These are phyloP conservation scores for Cyclina sinensis DNA, from an alignment of 1,140 invertebrate genomes.

Conservation along the genomic window DNA sequence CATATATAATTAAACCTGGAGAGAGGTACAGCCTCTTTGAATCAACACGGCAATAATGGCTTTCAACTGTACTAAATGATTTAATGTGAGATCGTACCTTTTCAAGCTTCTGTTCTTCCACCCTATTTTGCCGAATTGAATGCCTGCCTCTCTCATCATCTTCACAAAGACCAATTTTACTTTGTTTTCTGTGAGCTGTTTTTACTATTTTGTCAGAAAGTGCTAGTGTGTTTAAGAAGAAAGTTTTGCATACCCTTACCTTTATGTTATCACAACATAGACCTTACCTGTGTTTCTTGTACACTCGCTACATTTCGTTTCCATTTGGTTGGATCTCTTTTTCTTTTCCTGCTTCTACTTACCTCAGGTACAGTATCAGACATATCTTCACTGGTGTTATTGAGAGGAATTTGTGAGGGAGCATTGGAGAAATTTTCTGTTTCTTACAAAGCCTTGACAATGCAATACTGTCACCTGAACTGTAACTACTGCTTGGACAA, in stretches of 20 bases:
- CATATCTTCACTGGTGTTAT: not conserved
- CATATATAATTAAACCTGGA: not conserved
- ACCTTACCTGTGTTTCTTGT: not conserved
- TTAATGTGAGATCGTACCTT: conserved; percentile 29
- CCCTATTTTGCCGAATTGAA: not conserved
- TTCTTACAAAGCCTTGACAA: not conserved
- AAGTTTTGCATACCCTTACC: conserved; percentile 38
- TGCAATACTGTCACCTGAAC: not conserved
- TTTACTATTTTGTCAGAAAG: conserved; percentile 3
- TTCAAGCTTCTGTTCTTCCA: not conserved
- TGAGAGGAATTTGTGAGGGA: not conserved
- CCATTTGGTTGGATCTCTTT: not conserved
- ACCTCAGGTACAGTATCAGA: not conserved
- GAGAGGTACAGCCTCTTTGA: conserved; percentile 31
- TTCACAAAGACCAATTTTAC: conserved; percentile 1
- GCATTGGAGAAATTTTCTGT: not conserved
- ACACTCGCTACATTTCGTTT: conserved; percentile 8
- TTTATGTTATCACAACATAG: not conserved
- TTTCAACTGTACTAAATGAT: conserved; percentile 36
- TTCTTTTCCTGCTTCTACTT: conserved; percentile 31
- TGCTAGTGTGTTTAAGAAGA: conserved; percentile 8
- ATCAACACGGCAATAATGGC: conserved; percentile 23
- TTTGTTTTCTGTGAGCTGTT: conserved; percentile 34
- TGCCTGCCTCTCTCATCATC: conserved; percentile 26
- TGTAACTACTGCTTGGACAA: too few species aligned